These are phyloP conservation scores for Philotrypesis tridentata DNA, from an alignment of 1,140 invertebrate species.

Conservation along the genomic window DNA sequence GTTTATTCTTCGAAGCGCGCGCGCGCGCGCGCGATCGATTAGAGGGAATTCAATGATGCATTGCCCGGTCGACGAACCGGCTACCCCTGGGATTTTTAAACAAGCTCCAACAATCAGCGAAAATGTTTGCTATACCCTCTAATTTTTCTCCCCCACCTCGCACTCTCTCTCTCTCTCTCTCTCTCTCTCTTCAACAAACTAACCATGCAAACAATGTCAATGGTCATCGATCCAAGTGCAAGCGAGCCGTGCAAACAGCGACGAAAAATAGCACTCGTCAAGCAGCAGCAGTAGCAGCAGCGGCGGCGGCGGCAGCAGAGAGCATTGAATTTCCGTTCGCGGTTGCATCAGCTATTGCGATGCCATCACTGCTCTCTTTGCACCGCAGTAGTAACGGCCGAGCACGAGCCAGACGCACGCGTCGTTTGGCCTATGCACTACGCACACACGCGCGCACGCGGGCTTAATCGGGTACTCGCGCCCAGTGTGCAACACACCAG, in stretches of 20 bases:
- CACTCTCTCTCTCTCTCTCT: too few relatives aligned
- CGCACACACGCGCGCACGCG: not conserved
- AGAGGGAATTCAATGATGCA: too few relatives aligned
- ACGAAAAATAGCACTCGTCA: not conserved
- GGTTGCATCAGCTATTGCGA: not conserved
- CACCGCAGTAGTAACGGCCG: not conserved
- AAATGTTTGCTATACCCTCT: too few relatives aligned
- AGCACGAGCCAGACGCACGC: not conserved
- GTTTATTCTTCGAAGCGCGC: too few relatives aligned
- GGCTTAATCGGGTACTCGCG: not conserved
- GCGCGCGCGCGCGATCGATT: too few relatives aligned
- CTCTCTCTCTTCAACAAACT: too few relatives aligned
- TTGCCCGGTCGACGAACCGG: too few relatives aligned
- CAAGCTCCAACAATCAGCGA: too few relatives aligned
- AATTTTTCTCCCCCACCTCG: too few relatives aligned
- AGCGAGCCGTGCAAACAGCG: not conserved
- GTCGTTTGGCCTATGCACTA: not conserved
- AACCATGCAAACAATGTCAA: not conserved
- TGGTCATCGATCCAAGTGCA: not conserved
- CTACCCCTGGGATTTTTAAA: too few relatives aligned
- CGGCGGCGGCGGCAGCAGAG: too few relatives aligned
- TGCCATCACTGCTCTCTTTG: not conserved
- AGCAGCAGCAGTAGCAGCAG: not conserved
- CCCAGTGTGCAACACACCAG: not conserved
- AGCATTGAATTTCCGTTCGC: not conserved